Conservation (phyloP, 1,140 invertebrate species). For the Lethocerus indicus region DNA sequence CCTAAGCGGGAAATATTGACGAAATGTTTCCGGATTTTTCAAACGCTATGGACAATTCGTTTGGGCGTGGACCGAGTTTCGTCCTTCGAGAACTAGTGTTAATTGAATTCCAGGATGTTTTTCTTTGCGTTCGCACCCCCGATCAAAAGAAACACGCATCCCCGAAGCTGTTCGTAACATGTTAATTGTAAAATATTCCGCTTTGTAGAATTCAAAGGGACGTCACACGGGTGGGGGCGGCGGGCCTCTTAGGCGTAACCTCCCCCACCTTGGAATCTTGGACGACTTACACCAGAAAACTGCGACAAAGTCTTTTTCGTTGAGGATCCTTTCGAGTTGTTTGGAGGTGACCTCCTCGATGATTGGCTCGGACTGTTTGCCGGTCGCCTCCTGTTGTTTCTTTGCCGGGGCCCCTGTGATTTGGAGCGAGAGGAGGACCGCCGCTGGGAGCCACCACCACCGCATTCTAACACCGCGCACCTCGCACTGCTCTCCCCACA, state of each 20-base stretch:
- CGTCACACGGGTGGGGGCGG: not conserved
- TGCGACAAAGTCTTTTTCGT: constrained; percentile 82
- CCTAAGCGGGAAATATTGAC: too few species aligned
- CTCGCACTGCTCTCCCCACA: constrained; percentile 8
- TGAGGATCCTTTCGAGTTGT: constrained; percentile 70
- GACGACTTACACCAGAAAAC: constrained; percentile 87
- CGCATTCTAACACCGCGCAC: constrained; percentile 9
- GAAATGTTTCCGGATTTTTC: too few species aligned
- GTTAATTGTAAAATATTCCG: too few species aligned
- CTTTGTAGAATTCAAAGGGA: too few species aligned
- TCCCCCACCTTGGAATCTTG: not conserved
- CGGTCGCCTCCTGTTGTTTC: constrained; percentile 22
- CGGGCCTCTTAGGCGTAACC: not conserved
- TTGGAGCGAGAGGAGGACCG: constrained; percentile 12
- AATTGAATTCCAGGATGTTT: too few species aligned
- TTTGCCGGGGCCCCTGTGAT: constrained; percentile 21
- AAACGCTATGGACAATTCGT: too few species aligned
- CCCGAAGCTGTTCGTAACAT: too few species aligned
- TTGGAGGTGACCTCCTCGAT: constrained; percentile 85
- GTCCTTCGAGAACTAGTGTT: too few species aligned
- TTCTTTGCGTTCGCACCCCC: too few species aligned
- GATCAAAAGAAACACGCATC: too few species aligned
- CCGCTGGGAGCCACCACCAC: constrained; percentile 8
- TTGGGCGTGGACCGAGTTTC: too few species aligned
- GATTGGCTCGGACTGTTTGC: constrained; percentile 41